These are phyloP conservation scores for Hydrozoanthus gracilis DNA, from an alignment of 92 coral and sea anemone species.

Conservation along the genomic window DNA sequence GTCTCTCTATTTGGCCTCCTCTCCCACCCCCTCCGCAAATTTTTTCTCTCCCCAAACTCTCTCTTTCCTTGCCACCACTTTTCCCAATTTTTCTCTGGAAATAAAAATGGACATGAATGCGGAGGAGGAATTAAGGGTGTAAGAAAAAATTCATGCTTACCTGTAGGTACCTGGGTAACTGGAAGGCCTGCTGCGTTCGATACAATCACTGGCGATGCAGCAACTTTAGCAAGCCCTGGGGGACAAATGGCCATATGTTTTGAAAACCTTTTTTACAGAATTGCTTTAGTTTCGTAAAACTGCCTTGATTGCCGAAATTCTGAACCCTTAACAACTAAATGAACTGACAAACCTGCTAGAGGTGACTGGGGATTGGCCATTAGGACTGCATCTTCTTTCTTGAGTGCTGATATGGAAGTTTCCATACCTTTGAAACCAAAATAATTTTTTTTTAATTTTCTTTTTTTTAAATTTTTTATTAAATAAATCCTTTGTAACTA, in stretches of 20 bases:
- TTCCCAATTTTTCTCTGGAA: neutral
- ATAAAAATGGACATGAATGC: neutral
- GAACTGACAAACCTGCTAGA: slow-evolving; percentile 24
- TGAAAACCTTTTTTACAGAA: neutral
- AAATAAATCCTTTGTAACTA: too few relatives aligned
- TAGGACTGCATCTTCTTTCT: slow-evolving; percentile 35
- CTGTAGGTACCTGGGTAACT: slow-evolving; percentile 27
- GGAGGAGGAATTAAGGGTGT: neutral
- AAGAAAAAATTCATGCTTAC: neutral
- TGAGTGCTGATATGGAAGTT: slow-evolving; percentile 32
- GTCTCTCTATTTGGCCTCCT: too few relatives aligned
- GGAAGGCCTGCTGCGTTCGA: neutral
- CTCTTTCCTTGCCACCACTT: too few relatives aligned
- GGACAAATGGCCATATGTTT: neutral
- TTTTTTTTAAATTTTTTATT: too few relatives aligned
- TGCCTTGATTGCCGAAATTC: too few relatives aligned
- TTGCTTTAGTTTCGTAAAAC: neutral
- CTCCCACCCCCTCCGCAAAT: too few relatives aligned
- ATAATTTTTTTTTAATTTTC: neutral
- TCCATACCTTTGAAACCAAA: slow-evolving; percentile 26
- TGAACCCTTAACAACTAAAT: neutral
- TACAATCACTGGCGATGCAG: slow-evolving; percentile 41
- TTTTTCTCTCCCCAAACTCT: too few relatives aligned
- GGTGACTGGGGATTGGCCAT: slow-evolving; percentile 43
- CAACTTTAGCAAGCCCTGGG: slow-evolving; percentile 40